phyloP scores from a whole-genome alignment of 1,140 invertebrate species.

The Radopholus similis region DNA sequence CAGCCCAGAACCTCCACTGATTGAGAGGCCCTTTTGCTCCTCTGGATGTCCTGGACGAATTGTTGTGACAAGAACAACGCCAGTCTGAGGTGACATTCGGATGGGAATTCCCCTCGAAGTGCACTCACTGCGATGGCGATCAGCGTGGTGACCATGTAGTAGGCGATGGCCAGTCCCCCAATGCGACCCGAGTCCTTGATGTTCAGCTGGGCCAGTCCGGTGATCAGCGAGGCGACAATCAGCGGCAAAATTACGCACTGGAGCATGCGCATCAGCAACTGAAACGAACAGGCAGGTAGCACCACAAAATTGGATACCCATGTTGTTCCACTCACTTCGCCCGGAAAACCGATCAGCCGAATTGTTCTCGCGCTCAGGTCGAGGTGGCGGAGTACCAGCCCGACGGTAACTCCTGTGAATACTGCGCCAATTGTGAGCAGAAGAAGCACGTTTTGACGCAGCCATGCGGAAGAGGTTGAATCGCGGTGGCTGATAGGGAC shows the following conservation, averaged over 20 bases:
- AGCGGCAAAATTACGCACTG: constrained; percentile 65
- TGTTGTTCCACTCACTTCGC: constrained; percentile 28
- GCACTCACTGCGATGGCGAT: constrained; percentile 61
- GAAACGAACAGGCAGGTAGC: constrained; percentile 16
- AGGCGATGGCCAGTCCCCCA: constrained; percentile 62
- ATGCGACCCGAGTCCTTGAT: constrained; percentile 62
- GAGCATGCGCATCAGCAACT: constrained; percentile 63
- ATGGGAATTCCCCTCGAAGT: background rate
- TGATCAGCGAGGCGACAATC: constrained; percentile 62
- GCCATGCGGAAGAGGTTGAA: background rate
- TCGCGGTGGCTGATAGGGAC: background rate
- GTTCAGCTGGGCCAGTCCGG: constrained; percentile 52
- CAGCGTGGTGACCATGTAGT: constrained; percentile 64
- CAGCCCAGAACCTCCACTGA: constrained; percentile 31
- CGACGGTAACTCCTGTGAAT: constrained; percentile 41
- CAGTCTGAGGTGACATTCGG: constrained; percentile 60
- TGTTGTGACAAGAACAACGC: constrained; percentile 63
- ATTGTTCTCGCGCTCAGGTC: constrained; percentile 35
- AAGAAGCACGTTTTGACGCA: constrained; percentile 42
- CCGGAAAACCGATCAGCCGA: constrained; percentile 51
- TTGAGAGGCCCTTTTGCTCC: constrained; percentile 49
- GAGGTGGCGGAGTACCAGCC: constrained; percentile 33
- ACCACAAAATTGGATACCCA: background rate
- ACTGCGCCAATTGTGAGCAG: constrained; percentile 44
- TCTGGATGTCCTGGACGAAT: constrained; percentile 63